Evolutionary conservation across 1,140 invertebrate species (phyloP), one percentile per base, ranked within the genome.

Genomic region (Cheumatopsyche charites): DNA sequence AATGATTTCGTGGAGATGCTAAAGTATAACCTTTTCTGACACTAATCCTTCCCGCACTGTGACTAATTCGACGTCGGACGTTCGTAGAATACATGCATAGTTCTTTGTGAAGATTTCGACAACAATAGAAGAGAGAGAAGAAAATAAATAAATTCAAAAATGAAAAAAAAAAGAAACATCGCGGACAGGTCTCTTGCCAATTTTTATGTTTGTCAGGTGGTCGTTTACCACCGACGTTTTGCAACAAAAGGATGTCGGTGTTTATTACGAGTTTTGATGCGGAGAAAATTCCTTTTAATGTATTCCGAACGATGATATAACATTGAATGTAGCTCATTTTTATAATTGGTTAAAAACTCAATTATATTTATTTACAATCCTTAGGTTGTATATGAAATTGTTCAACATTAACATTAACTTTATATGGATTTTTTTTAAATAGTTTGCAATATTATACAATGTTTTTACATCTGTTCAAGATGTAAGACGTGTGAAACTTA

Each of bases 141-240:
- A 42, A 66, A 66, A 66, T 42, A 63, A 42, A 58, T 58, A 23
- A 4, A 9, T 23, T 55, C 5, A 11, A n/a, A n/a, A n/a, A n/a
- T n/a, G n/a, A n/a, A n/a, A n/a, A 26, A 58, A 58, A 58, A 58
- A 58, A 21, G 55, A 52, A 52, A 7, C 9, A 15, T 9, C 29
- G 29, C 29, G 19, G 47, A 52, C 47, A 52, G 47, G 47, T 52
- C 55, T n/a, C n/a, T n/a, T 58, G 43, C 23, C 63, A 66, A 66
- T 47, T 66, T 47, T 66, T 66, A 66, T 66, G 63, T 47, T 42
- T 66, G 36, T 66, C 63, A 47, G 42, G 63, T 66, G 63, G 36
- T 41, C 58, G 58, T 41, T 36, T 52, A 52, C 47, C 47, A 52
- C 47, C 47, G 19, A 52, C 47, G 47, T 17, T 17, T 52, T 5